Evolutionary conservation across 2,888 invertebrate genomes (phyloP), one percentile per base, ranked within the genome.

Genomic region (Aphodius sticticus): DNA sequence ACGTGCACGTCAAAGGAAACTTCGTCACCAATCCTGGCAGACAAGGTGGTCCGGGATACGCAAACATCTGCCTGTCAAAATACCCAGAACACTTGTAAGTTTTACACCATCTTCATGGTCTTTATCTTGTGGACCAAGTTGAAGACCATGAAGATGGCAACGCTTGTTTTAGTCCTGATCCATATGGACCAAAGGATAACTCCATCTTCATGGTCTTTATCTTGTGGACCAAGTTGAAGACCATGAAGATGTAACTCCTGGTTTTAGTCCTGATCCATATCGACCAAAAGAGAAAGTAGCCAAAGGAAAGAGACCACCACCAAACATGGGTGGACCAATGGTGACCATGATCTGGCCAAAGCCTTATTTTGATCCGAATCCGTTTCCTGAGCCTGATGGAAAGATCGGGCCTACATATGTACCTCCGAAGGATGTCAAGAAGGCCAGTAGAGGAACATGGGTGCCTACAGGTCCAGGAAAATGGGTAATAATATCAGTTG

Each of bases 31-130:
- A 84, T 81, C 89, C 89, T 26, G 88, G 86, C 0, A 90, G 89
- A 84, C 87, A 89, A 76, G 92, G 92, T 7, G 91, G 91, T 1
- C 89, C 89, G 16, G 92, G 92, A 37, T 92, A 91, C 84, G 85
- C 86, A 0, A 86, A 92, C 82, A 91, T 91, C 78, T 88, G 90
- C 70, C 81, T 92, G 2, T 90, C 87, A 79, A 90, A 89, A 82
- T 92, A 90, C 85, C 91, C 91, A 0, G 83, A 83, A 79, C 87
- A 89, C 80, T 82, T 82, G 87, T 87, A 84, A 82, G 82, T 82
- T 38, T 37, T 53, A 16, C 12, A 38, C 16, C n/a, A n/a, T 69
- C 38, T 16, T 7, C 37, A 7, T 77, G 3, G 15, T n/a, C 35
- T 38, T 76, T 12, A 14, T 14, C 15, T 16, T n/a, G 12, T 15